Evolutionary conservation across 2,797 vertebrate species (phyloP), one percentile per base, ranked within the genome.

Genomic region (Sciurus vulgaris): DNA sequence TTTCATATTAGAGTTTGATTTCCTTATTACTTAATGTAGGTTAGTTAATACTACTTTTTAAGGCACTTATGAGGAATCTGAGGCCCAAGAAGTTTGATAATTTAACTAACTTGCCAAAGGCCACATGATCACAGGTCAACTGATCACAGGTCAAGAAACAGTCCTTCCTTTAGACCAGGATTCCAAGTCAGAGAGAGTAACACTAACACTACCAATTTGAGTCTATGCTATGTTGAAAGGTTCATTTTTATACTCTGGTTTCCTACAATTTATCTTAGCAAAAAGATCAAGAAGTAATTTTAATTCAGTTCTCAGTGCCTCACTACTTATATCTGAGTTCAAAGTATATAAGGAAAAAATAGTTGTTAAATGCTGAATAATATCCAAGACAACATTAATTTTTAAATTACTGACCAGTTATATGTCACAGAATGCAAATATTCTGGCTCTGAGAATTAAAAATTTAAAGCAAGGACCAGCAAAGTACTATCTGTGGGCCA

Each of bases 401-500:
- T 94, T 86, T 28, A 96, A 87, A 95, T 67, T 87, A 81, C 0
- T 87, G 38, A 76, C 59, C 49, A 61, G 33, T 56, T 11, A 88
- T n/a, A 54, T 67, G 26, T 56, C 73, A 69, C 7, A 92, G 72
- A 92, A 65, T 54, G 11, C 54, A 95, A 92, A 91, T 81, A 90
- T 69, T 94, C 61, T 94, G 54, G 17, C 47, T 91, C 51, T 89
- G 20, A 89, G 33, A 78, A 86, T 33, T 83, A 78, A 86, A 89
- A 70, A 77, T 78, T 78, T 90, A 85, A 81, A 95, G 30, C 30
- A 84, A 93, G 9, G 49, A 49, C 33, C n/a, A 79, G 26, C 30
- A 51, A 88, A 92, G 74, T 74, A 51, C 69, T 78, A 28, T 9
- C 14, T 44, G 14, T 5, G n/a, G 79, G 77, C 24, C 54, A 83